phyloP scores from a whole-genome alignment of 2,888 invertebrate genomes.

The Pyrrhosoma nymphula region DNA sequence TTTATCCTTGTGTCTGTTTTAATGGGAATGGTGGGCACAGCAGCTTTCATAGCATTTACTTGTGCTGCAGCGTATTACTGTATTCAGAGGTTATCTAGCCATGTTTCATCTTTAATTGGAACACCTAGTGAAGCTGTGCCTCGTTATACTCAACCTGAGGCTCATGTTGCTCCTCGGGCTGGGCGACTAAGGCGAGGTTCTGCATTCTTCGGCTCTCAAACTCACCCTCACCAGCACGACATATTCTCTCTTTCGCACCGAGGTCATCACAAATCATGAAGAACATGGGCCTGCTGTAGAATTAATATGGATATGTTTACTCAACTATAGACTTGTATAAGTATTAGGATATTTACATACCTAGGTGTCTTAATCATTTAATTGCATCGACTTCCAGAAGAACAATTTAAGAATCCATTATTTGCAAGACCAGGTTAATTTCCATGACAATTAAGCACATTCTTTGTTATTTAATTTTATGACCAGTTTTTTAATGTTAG shows the following conservation, averaged over 20 bases:
- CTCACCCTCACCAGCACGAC: slow-evolving; percentile 45
- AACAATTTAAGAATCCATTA: not conserved
- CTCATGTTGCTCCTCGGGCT: not conserved
- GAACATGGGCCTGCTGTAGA: not conserved
- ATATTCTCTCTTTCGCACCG: slow-evolving; percentile 45
- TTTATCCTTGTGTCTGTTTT: slow-evolving; percentile 36
- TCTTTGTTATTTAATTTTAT: not conserved
- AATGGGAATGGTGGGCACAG: slow-evolving; percentile 46
- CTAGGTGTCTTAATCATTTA: too few species aligned
- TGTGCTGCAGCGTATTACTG: slow-evolving; percentile 23
- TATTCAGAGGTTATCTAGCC: slow-evolving; percentile 2
- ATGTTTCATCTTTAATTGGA: not conserved
- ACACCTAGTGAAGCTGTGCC: not conserved
- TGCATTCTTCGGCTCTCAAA: slow-evolving; percentile 33
- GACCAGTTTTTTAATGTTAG: not conserved
- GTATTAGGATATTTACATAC: not conserved
- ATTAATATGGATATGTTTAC: not conserved
- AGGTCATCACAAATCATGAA: slow-evolving; percentile 4
- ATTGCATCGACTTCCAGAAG: too few species aligned
- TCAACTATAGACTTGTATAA: not conserved
- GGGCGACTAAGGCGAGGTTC: slow-evolving; percentile 2
- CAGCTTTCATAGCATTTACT: slow-evolving; percentile 5
- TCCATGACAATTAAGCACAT: not conserved
- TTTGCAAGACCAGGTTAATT: not conserved
- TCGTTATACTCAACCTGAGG: not conserved